phyloP scores from a whole-genome alignment of 2,888 invertebrate genomes.

The Trisateles emortualis region DNA sequence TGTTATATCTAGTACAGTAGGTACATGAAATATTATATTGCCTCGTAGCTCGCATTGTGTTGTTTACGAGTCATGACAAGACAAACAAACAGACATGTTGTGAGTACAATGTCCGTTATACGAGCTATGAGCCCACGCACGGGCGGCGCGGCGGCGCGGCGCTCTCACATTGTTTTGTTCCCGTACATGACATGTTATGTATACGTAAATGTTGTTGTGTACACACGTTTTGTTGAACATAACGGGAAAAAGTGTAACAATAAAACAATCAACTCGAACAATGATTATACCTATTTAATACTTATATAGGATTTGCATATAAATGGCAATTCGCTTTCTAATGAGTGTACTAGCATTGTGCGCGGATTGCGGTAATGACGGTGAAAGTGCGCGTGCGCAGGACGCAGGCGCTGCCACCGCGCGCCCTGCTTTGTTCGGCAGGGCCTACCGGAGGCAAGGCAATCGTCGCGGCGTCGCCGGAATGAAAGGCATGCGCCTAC shows the following conservation, averaged over 20 bases:
- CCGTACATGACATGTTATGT: conserved; percentile 10
- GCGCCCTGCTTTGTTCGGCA: conserved; percentile 17
- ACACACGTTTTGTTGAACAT: conserved; percentile 14
- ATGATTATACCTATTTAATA: conserved; percentile 47
- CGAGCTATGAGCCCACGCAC: neutral
- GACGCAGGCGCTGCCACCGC: conserved; percentile 26
- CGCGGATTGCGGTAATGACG: conserved; percentile 59
- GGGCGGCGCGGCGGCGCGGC: neutral
- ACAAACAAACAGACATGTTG: neutral
- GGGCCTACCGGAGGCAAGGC: conserved; percentile 10
- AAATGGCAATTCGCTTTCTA: conserved; percentile 79
- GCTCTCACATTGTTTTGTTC: conserved; percentile 23
- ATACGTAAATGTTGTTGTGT: conserved; percentile 18
- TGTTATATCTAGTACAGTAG: neutral
- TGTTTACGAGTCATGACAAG: neutral
- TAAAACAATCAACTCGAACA: conserved; percentile 50
- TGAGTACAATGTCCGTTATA: conserved; percentile 1
- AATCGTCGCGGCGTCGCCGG: conserved; percentile 1
- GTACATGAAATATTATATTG: no score
- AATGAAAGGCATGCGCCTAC: conserved; percentile 11
- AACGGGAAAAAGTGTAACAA: conserved; percentile 60
- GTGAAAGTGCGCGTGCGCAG: conserved; percentile 69
- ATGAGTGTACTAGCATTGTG: conserved; percentile 59
- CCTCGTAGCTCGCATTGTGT: no score
- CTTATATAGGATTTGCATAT: conserved; percentile 70